Evolutionary conservation across 2,797 vertebrate genomes (phyloP).

Genomic region (Danio aesculapii): DNA sequence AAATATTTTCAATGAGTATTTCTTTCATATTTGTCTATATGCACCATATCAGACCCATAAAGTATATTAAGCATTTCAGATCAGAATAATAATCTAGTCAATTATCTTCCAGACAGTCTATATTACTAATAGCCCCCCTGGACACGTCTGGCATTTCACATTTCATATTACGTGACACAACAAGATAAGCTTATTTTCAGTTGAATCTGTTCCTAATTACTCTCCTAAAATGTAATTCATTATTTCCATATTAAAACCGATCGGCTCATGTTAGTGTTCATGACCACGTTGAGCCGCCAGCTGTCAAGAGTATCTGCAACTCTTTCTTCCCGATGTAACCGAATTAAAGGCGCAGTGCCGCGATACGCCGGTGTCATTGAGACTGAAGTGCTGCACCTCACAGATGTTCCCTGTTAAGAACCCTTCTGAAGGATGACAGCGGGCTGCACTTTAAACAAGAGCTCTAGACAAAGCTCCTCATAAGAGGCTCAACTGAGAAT

Average conservation of each 20-base stretch:
- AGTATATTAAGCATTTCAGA: not conserved
- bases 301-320: not conserved
- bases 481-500: constrained; percentile 21
- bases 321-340: not conserved
- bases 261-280: not conserved
- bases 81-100: not conserved
- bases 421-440: constrained; percentile 16
- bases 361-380: not conserved
- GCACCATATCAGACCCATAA: not conserved
- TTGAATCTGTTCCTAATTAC: not conserved
- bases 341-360: not conserved
- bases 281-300: not conserved
- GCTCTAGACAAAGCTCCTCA: constrained; percentile 25
- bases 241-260: constrained; percentile 15
- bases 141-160: not conserved
- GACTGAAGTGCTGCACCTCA: not conserved
- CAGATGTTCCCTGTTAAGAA: constrained; percentile 31
- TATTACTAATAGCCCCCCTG: not conserved
- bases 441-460: constrained; percentile 24
- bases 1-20: too few species aligned
- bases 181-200: not conserved
- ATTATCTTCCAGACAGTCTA: not conserved
- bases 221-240: not conserved
- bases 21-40: not conserved
- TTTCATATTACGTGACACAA: not conserved